Evolutionary conservation across 2,888 invertebrate species (phyloP), one percentile per base, ranked within the genome.

Genomic region (Ellobium chinense): DNA sequence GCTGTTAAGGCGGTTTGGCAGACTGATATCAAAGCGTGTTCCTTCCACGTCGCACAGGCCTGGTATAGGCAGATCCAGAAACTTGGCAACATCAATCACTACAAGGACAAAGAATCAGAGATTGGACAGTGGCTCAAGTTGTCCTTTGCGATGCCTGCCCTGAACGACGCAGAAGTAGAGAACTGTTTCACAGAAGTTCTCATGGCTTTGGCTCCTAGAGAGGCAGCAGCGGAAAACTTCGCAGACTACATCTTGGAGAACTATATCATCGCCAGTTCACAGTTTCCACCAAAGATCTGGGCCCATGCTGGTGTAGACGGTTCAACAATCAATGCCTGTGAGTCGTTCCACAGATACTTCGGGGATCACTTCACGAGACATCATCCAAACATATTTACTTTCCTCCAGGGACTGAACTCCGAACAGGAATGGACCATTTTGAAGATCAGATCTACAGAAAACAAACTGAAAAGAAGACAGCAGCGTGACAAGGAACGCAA

Each of bases 331-430:
- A 60, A 60, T 60, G 21, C 60, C 7, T 60, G n/a, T 60, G 60
- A 60, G 60, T 14, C 12, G 5, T 21, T 27, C n/a, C n/a, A 60
- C 27, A 24, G 7, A 14, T 7, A 24, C n/a, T 60, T 60, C 7
- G 60, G 5, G 5, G 7, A 21, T 14, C n/a, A 60, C n/a, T 60
- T 27, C 7, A 60, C 7, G 14, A 14, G 14, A 14, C 60, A 7
- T 14, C 27, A 60, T n/a, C 60, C 60, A 60, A 60, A 60, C 60
- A 7, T 60, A 60, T 60, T 60, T 60, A n/a, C n/a, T n/a, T n/a
- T n/a, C n/a, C n/a, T n/a, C n/a, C n/a, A n/a, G n/a, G n/a, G n/a
- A n/a, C n/a, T n/a, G n/a, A n/a, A n/a, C n/a, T n/a, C n/a, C n/a
- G n/a, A n/a, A n/a, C n/a, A n/a, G n/a, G n/a, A n/a, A n/a, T n/a